Evolutionary conservation across 2,113 vertebrate genomes (phyloP), one percentile per base, ranked within the genome.

Genomic region (Amblyopsis rosae): DNA sequence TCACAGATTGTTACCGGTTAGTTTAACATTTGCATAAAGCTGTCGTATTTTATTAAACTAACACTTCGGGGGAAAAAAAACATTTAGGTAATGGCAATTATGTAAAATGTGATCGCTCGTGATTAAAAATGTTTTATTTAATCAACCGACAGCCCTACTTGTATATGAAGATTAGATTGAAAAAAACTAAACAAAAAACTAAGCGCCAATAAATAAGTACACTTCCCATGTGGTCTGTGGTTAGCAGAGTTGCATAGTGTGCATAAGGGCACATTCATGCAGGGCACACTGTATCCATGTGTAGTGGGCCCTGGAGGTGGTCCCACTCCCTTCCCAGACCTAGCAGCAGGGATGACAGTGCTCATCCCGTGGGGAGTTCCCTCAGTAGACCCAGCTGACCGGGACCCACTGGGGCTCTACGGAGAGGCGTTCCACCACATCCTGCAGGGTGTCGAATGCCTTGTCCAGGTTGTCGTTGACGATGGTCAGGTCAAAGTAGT

Each of bases 201-300:
- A 90, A 93, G 93, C 93, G 94, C 95, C 94, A 95, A 95, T 97
- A 97, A 96, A 96, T 95, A 96, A 96, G 96, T 96, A 96, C 94
- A 97, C 94, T 95, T 95, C 92, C 93, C 89, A 72, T 86, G 80
- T 76, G 35, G 35, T 41, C 35, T 41, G 73, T 80, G 73, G 77
- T 91, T 90, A 86, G 82, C 93, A 93, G 93, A 95, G 91, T 93
- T 92, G 93, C 94, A 93, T 88, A 94, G 94, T 92, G 90, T 95
- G 93, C 79, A 76, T 59, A 65, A 88, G 73, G 59, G 65, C 65
- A 55, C 62, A 74, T 83, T 76, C 80, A 73, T 79, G 81, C 77
- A 81, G 80, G 81, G 80, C 67, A 79, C 72, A 59, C 76, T 80
- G 71, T 73, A 77, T 76, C 41, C 79, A 54, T 69, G 76, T 70